Percentiles rank a stretch among this genome's conserved stretches.
phyloP scores from a whole-genome alignment of 2,888 invertebrate species.

The Eurytoma californica region DNA sequence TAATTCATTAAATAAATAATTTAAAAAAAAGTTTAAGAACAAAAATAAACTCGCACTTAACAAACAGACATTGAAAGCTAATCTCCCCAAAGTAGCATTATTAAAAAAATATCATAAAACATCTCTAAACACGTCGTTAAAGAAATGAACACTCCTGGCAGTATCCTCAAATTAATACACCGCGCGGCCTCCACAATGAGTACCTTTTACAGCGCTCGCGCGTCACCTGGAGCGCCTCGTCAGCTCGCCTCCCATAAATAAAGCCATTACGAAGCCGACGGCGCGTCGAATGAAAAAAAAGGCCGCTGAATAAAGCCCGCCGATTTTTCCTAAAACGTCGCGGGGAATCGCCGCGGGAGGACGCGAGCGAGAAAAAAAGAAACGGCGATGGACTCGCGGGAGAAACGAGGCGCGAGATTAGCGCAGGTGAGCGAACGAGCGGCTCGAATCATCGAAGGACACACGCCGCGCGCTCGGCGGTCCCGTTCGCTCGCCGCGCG shows the following conservation, averaged over 20 bases:
- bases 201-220: neutral
- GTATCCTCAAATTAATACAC: neutral
- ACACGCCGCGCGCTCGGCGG: neutral
- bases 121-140: slow-evolving; percentile 5
- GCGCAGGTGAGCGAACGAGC: too few relatives aligned
- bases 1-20: too few relatives aligned
- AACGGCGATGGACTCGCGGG: neutral
- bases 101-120: slow-evolving; percentile 13
- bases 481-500: slow-evolving; percentile 7
- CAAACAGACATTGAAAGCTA: neutral
- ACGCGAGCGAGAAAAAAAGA: neutral
- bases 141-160: neutral
- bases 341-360: too few relatives aligned
- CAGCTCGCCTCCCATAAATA: slow-evolving; percentile 6
- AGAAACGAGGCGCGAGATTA: neutral
- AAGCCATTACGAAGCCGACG: neutral
- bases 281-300: neutral
- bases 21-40: too few relatives aligned
- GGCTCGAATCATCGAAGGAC: slow-evolving; percentile 17
- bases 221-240: slow-evolving; percentile 6
- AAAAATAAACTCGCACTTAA: too few relatives aligned
- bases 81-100: neutral
- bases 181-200: neutral
- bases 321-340: too few relatives aligned
- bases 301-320: too few relatives aligned